Conservation (phyloP, 2,113 vertebrate species). For the Ciconia maguari region DNA sequence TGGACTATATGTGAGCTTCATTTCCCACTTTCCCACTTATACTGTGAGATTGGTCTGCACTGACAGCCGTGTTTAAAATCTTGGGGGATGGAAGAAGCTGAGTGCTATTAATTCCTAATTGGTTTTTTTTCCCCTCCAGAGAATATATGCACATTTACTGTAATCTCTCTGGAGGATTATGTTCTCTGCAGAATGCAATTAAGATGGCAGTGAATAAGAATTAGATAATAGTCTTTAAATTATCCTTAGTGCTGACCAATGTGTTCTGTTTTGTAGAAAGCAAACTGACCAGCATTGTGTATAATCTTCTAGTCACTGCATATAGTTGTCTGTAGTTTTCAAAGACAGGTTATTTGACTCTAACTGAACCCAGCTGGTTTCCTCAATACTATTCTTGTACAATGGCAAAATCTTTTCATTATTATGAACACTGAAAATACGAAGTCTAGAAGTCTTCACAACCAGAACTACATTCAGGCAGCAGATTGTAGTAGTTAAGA, state of each 20-base stretch:
- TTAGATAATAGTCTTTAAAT: background rate
- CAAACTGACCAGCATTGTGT: background rate
- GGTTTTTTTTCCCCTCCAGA: background rate
- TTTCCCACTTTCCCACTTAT: background rate
- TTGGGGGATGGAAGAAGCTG: background rate
- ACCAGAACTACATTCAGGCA: background rate
- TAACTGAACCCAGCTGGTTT: background rate
- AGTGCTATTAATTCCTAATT: background rate
- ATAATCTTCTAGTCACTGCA: background rate
- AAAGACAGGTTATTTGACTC: background rate
- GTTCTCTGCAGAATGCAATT: background rate
- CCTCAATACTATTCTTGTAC: background rate
- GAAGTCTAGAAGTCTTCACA: background rate
- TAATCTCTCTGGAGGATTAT: background rate
- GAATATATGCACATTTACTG: background rate
- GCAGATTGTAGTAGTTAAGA: background rate
- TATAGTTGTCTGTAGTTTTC: background rate
- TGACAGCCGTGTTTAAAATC: background rate
- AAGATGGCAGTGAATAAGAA: background rate
- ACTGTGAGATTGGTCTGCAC: background rate
- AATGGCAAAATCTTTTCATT: background rate
- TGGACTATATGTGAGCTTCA: background rate
- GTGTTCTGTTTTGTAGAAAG: background rate
- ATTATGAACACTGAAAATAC: background rate
- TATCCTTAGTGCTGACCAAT: background rate